Conservation (phyloP, 2,113 vertebrate genomes). For the Axis porcinus region DNA sequence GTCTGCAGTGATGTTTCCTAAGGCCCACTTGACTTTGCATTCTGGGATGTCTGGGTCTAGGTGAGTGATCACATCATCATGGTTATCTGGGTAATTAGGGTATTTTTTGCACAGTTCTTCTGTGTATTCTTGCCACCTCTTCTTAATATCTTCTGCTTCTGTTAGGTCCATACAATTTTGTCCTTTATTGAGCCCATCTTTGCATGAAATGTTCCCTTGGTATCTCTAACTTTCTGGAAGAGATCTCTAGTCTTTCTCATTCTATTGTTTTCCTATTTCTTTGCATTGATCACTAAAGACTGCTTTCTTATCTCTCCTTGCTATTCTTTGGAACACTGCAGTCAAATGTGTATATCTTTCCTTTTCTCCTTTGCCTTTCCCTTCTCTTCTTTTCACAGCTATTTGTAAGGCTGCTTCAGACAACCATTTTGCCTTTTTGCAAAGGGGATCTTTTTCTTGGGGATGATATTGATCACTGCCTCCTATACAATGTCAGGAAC, state of each 20-base stretch:
- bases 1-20: not conserved
- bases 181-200: not conserved
- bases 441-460: not conserved
- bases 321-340: not conserved
- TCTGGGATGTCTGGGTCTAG: not conserved
- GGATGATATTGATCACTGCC: not conserved
- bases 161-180: not conserved
- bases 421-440: not conserved
- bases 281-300: not conserved
- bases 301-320: not conserved
- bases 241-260: not conserved
- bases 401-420: not conserved
- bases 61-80: not conserved
- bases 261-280: not conserved
- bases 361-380: not conserved
- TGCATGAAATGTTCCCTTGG: not conserved
- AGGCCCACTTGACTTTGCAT: not conserved
- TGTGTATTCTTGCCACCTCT: not conserved
- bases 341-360: not conserved
- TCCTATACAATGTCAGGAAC: not conserved
- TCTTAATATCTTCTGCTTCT: not conserved
- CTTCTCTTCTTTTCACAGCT: not conserved
- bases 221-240: not conserved
- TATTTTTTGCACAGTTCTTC: not conserved
- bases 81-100: not conserved